A percentile compares a stretch with the other conserved stretches of the same genome.
phyloP scores from a whole-genome alignment of 2,888 invertebrate species.

The Chalcis sispes region DNA sequence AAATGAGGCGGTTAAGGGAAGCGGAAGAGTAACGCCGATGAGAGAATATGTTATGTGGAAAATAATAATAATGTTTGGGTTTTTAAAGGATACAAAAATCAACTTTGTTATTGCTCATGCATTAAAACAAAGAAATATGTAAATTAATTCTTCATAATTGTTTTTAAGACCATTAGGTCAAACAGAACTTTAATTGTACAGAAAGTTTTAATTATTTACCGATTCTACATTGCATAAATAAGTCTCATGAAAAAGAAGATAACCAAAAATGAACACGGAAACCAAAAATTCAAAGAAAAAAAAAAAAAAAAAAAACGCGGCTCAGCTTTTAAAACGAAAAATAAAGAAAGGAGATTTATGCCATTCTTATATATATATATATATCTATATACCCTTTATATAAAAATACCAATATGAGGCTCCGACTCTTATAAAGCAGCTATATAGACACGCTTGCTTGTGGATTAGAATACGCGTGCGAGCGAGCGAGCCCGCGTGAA shows the following conservation, averaged over 20 bases:
- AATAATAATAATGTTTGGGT: neutral
- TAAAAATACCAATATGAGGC: slow-evolving; percentile 60
- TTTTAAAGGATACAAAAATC: too few relatives aligned
- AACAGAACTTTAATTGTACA: too few relatives aligned
- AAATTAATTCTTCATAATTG: too few relatives aligned
- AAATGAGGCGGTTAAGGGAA: too few relatives aligned
- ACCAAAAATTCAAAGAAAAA: neutral
- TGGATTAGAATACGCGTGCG: slow-evolving; percentile 65
- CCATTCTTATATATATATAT: slow-evolving; percentile 59
- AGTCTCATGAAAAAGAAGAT: neutral
- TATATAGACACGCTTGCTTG: slow-evolving; percentile 51
- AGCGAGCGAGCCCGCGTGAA: too few relatives aligned
- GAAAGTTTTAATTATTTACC: too few relatives aligned
- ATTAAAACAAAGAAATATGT: too few relatives aligned
- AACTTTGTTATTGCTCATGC: too few relatives aligned
- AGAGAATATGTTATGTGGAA: neutral
- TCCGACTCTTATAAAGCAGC: slow-evolving; percentile 44
- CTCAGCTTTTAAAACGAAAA: slow-evolving; percentile 48
- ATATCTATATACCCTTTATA: slow-evolving; percentile 53
- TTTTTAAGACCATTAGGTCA: too few relatives aligned
- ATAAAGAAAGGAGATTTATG: slow-evolving; percentile 63
- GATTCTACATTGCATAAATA: too few relatives aligned
- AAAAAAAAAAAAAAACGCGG: slow-evolving; percentile 6
- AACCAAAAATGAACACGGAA: neutral
- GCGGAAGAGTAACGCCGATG: neutral